Evolutionary conservation across 2,888 invertebrate species (phyloP), one percentile per base, ranked within the genome.

Genomic region (Callinectes sapidus): DNA sequence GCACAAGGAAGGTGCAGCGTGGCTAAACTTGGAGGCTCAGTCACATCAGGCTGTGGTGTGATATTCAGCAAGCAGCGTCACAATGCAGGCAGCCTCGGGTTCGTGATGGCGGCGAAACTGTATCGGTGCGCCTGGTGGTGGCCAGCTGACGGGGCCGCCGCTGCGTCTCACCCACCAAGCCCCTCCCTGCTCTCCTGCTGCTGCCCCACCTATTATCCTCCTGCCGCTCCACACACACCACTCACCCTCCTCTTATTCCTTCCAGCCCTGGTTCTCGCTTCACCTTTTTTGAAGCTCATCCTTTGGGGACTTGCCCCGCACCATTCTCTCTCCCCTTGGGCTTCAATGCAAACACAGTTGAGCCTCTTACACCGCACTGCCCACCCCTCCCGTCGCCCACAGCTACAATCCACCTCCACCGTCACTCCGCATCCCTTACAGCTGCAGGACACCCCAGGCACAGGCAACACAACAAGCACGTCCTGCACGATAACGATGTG

Each of bases 61-160:
- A n/a, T 81, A 13, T 18, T 81, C 35, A 16, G 13, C 35, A 32
- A 35, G 35, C 81, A 18, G 81, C 35, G 81, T 8, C 35, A 16
- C 35, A 13, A 35, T 81, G 81, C 32, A 81, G 35, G 81, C 32
- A 81, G 81, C 35, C 35, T 13, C 81, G 2, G 32, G 32, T 81
- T 10, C 81, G 35, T 32, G 81, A 35, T 16, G 81, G 3, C 16
- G 81, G 81, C 35, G 81, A 32, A 16, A 81, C 13, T 81, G 81
- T 32, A 81, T 32, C 35, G 71, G 71, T 77, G 71, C 23, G 71
- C 71, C 71, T 77, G n/a, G 35, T 81, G 32, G 81, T 81, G 35
- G 81, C 81, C 81, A 81, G 81, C 81, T 81, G 81, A 81, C 81
- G 81, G 81, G 35, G 35, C 81, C 35, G 32, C 81, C 35, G n/a